These are phyloP conservation scores for Eleutherodactylus coqui DNA, from an alignment of 2,797 vertebrate species.

Conservation along the genomic window DNA sequence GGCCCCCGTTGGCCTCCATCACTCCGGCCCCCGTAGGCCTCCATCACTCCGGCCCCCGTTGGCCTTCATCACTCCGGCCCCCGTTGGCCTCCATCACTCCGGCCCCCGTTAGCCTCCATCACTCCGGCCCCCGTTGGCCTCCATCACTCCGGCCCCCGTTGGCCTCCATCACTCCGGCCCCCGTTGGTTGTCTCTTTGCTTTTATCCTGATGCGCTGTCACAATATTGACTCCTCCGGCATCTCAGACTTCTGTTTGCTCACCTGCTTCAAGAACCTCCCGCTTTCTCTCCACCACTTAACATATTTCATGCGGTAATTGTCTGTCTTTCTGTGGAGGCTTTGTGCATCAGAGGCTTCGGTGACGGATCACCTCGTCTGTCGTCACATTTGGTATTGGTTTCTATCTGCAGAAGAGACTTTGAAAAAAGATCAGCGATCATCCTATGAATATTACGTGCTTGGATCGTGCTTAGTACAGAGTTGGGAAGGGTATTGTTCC, in stretches of 20 bases:
- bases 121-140: too few species aligned
- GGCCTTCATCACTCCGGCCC: not conserved
- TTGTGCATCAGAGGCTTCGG: not conserved
- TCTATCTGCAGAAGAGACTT: not conserved
- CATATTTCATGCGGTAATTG: not conserved
- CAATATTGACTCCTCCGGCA: conserved; percentile 17
- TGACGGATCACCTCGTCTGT: not conserved
- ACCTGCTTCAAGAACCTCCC: conserved; percentile 5
- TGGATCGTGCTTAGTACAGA: too few species aligned
- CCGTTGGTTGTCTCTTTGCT: conserved; percentile 4
- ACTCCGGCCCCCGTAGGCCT: not conserved
- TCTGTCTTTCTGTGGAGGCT: not conserved
- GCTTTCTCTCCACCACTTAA: not conserved
- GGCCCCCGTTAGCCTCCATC: too few species aligned
- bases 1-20: not conserved
- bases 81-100: not conserved
- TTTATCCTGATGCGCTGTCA: conserved; percentile 12
- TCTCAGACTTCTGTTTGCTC: conserved; percentile 27
- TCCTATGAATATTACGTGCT: not conserved
- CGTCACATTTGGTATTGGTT: not conserved
- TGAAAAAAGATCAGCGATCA: not conserved
- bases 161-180: not conserved
- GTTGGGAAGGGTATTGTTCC: too few species aligned
- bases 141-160: not conserved
- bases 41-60: too few species aligned